Conservation (phyloP, 2,113 vertebrate genomes). For the Calidris pugnax region DNA sequence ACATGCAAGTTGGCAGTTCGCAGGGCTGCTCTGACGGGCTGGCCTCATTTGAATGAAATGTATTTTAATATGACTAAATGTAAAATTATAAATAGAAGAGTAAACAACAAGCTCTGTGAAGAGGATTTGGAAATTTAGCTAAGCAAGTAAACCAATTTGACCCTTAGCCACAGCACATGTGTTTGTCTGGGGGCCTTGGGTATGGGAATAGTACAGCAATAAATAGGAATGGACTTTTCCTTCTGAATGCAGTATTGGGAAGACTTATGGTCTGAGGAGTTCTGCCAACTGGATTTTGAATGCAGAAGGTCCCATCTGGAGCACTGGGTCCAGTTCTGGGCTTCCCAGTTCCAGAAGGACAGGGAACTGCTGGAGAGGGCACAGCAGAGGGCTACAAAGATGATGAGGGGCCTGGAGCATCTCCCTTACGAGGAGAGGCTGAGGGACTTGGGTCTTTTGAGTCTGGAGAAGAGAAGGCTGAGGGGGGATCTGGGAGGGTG, state of each 20-base stretch:
- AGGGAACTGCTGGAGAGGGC: no score
- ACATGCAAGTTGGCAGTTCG: background rate
- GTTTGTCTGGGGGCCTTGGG: background rate
- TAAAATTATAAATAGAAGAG: background rate
- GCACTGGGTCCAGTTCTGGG: no score
- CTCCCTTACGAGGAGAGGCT: no score
- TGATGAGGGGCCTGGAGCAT: no score
- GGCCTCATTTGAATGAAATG: background rate
- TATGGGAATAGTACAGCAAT: background rate
- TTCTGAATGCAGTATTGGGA: background rate
- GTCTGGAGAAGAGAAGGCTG: no score
- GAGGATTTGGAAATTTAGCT: background rate
- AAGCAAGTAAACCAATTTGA: background rate
- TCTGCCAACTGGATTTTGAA: background rate
- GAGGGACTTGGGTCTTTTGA: no score
- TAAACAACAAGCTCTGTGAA: background rate
- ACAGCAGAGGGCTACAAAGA: no score
- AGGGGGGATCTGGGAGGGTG: no score
- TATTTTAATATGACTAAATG: background rate
- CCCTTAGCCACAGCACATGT: accelerated
- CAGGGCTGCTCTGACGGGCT: background rate
- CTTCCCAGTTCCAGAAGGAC: no score
- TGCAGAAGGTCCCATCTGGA: background rate
- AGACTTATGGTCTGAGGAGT: background rate
- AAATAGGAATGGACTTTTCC: background rate